Evolutionary conservation across 2,113 vertebrate species (phyloP), one percentile per base, ranked within the genome.

Genomic region (Dolichotis patagonum): DNA sequence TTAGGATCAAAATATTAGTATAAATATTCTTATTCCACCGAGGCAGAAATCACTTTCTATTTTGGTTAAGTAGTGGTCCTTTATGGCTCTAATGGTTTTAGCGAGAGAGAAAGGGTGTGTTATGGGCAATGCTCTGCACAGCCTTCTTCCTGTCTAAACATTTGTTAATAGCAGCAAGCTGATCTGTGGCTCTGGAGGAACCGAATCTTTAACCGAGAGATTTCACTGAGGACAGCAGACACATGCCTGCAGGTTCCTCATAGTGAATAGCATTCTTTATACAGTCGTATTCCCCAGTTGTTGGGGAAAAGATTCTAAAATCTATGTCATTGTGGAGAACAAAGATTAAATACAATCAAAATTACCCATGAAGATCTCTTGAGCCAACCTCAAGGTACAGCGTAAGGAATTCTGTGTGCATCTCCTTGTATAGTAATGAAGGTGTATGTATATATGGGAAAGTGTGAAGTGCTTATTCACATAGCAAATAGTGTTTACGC

Each of bases 31-130:
- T 28, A 28, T 96, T 96, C 9, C 41, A 9, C 69, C 5, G 19
- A 73, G 32, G 20, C 73, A 81, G 90, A 95, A 91, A 90, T 94
- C 83, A 77, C 43, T 96, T 96, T 96, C 62, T 94, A 52, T 96
- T 97, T 97, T 91, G 96, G 89, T 91, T 88, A 97, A 88, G 86
- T 26, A 88, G 62, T 71, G 75, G 91, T 84, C 96, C 95, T 98
- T 95, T 95, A 85, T 95, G 97, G 89, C 49, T 96, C 75, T 54
- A 14, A 77, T 0, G 11, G 7, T 92, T 96, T 71, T 62, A 9
- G 17, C 24, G 84, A 90, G 81, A 75, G 73, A 83, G 49, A 67
- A 49, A 67, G 62, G 77, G 58, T 49, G 24, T 22, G 12, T 56
- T 43, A 52, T 43, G 19, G 38, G 38, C 17, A 56, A 26, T 24